Conservation (phyloP, 2,888 invertebrate species). For the Drymonia ruficornis region DNA sequence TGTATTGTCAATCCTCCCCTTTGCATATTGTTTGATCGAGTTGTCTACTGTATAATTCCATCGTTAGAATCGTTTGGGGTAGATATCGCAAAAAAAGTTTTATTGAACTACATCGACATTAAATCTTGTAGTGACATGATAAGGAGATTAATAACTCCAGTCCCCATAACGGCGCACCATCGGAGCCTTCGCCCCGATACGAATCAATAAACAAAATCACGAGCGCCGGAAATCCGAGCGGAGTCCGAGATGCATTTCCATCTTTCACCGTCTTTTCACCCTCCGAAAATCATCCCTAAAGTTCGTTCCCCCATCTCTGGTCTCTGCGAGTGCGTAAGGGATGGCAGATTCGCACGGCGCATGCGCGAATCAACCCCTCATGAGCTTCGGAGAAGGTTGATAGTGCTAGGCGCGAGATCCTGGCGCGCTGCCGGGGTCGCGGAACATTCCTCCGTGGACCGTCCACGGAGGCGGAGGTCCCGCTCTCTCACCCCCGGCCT, state of each 20-base stretch:
- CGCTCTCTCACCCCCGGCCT: constrained; percentile 75
- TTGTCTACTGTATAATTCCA: constrained; percentile 22
- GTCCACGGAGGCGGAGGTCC: constrained; percentile 80
- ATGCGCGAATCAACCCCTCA: constrained; percentile 79
- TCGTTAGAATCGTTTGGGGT: constrained; percentile 31
- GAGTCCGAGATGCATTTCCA: constrained; percentile 83
- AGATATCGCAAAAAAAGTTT: constrained; percentile 54
- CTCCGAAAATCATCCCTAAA: constrained; percentile 80
- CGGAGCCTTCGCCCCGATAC: constrained; percentile 62
- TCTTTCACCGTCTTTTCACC: constrained; percentile 82
- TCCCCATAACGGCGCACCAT: constrained; percentile 57
- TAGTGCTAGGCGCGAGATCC: constrained; percentile 73
- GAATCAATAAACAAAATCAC: constrained; percentile 84
- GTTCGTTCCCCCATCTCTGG: constrained; percentile 58
- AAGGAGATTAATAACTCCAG: constrained; percentile 71
- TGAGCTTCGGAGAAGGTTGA: constrained; percentile 72
- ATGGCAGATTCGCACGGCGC: constrained; percentile 59
- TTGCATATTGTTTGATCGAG: constrained; percentile 34
- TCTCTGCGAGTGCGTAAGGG: constrained; percentile 56
- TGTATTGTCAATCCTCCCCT: constrained; percentile 52
- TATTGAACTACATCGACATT: constrained; percentile 61
- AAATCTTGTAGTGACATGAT: constrained; percentile 70
- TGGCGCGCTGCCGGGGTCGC: constrained; percentile 71
- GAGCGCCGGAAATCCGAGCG: constrained; percentile 82
- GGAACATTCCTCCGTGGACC: constrained; percentile 80